Evolutionary conservation across 2,888 invertebrate genomes (phyloP).

Genomic region (Lepeophtheirus nordmannii): DNA sequence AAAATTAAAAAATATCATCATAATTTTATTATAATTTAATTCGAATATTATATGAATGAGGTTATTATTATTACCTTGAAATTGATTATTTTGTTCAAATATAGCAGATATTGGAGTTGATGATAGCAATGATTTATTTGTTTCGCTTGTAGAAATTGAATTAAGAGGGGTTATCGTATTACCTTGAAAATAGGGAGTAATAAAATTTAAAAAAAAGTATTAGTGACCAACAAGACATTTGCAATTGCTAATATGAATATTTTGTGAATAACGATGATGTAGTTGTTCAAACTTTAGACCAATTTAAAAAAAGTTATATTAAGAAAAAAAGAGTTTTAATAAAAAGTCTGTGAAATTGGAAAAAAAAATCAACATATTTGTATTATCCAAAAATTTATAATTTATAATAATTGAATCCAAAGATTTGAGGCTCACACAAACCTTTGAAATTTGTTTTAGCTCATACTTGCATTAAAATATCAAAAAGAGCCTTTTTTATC

Average conservation of each 20-base stretch:
- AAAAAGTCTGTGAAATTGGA: slow-evolving; percentile 35
- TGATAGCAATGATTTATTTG: slow-evolving; percentile 39
- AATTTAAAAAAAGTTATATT: no score
- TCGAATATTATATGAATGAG: slow-evolving; percentile 3
- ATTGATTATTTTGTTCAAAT: slow-evolving; percentile 7
- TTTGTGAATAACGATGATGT: no score
- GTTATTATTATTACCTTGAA: slow-evolving; percentile 6
- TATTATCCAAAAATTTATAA: not conserved
- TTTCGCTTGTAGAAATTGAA: slow-evolving; percentile 58
- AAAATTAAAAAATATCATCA: slow-evolving; percentile 11
- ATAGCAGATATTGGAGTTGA: slow-evolving; percentile 23
- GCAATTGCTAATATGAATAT: no score
- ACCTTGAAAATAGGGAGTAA: slow-evolving; percentile 27
- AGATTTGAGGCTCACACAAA: no score
- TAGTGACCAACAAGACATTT: no score
- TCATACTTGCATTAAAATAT: no score
- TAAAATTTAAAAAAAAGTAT: no score
- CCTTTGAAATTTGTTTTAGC: no score
- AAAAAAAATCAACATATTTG: slow-evolving; percentile 23
- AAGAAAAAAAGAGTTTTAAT: no score
- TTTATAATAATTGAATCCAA: no score
- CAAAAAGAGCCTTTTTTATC: no score
- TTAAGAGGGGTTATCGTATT: slow-evolving; percentile 53
- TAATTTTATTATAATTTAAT: slow-evolving; percentile 13
- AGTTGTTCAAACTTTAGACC: no score